phyloP scores from a whole-genome alignment of 2,797 vertebrate genomes.

The Orientallactaga sibirica region DNA sequence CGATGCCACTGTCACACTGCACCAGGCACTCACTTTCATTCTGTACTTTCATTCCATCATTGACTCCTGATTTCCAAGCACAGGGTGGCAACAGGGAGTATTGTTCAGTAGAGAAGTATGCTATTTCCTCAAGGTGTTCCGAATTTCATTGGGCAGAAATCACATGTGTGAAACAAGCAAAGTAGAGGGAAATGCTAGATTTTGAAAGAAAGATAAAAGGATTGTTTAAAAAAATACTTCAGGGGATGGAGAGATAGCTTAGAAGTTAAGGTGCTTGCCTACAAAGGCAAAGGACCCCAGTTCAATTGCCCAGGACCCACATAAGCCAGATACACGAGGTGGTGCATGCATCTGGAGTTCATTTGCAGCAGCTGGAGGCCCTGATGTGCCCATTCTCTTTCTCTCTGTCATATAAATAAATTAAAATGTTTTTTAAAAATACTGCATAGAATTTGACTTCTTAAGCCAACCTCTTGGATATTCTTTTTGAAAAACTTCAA shows the following conservation, averaged over 20 bases:
- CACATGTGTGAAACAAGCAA: neutral
- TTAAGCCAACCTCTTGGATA: neutral
- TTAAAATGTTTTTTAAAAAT: neutral
- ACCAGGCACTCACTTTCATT: neutral
- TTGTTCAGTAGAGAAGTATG: neutral
- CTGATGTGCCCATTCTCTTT: too few species aligned
- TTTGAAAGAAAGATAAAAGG: conserved; percentile 24
- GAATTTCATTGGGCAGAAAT: neutral
- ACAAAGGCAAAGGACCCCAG: too few species aligned
- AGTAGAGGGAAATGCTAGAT: conserved; percentile 41
- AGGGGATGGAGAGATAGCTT: too few species aligned
- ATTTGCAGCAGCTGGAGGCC: too few species aligned
- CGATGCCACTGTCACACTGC: neutral
- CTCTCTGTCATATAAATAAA: too few species aligned
- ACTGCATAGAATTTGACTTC: neutral
- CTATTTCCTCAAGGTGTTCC: neutral
- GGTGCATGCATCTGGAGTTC: too few species aligned
- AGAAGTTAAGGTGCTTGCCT: too few species aligned
- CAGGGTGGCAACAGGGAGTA: neutral
- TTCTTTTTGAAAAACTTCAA: too few species aligned
- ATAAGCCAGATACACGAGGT: too few species aligned
- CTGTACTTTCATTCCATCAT: neutral
- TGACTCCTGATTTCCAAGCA: neutral
- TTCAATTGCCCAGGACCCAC: too few species aligned
- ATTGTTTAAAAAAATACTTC: neutral